Evolutionary conservation across 2,113 vertebrate genomes (phyloP).

Genomic region (Onychostruthus taczanowskii): DNA sequence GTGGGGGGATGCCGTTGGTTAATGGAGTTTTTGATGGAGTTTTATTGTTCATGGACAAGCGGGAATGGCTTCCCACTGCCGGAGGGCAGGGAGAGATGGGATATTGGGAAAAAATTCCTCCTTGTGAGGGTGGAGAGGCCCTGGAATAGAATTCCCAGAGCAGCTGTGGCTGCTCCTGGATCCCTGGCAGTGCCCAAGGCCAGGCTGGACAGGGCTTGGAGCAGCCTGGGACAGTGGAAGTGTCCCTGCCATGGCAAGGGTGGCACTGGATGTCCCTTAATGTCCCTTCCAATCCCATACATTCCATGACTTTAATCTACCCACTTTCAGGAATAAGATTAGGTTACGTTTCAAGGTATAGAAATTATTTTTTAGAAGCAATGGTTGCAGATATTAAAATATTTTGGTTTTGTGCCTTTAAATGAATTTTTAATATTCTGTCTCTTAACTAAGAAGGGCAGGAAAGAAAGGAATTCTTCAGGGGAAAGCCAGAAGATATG

Average conservation of each 20-base stretch:
- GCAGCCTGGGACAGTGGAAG: fast-evolving
- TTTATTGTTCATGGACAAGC: neutral
- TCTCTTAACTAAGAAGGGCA: neutral
- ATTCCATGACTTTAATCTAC: neutral
- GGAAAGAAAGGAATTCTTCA: neutral
- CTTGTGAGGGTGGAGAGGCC: neutral
- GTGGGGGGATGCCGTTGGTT: fast-evolving
- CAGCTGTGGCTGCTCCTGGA: neutral
- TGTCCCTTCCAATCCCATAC: neutral
- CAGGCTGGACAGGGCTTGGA: neutral
- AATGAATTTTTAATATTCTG: neutral
- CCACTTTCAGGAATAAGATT: neutral
- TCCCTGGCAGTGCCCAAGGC: neutral
- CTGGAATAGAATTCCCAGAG: neutral
- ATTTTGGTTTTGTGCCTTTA: neutral
- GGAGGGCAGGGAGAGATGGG: fast-evolving
- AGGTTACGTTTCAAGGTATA: neutral
- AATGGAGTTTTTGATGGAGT: neutral
- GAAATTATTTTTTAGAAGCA: neutral
- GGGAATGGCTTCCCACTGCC: neutral
- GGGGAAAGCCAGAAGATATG: neutral
- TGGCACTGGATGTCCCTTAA: neutral
- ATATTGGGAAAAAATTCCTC: neutral
- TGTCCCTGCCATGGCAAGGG: neutral
- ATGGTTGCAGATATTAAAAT: neutral